Evolutionary conservation across 2,888 invertebrate species (phyloP).

Genomic region (Achlya flavicornis): DNA sequence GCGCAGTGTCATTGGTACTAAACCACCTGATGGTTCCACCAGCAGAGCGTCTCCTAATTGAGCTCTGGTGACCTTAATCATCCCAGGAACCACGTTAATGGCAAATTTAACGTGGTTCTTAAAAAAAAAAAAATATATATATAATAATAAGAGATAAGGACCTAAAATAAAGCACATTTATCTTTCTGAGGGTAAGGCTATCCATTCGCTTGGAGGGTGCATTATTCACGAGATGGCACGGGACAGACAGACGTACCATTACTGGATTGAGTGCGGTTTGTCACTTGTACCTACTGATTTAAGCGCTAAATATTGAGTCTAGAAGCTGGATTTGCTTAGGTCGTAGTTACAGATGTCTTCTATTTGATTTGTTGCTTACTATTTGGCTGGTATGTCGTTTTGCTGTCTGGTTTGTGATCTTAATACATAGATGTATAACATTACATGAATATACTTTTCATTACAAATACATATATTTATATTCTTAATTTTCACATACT

Average conservation of each 20-base stretch:
- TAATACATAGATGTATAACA: too few species aligned
- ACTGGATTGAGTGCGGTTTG: constrained; percentile 15
- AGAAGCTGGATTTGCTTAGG: neutral
- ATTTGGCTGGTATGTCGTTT: neutral
- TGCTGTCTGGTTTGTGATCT: too few species aligned
- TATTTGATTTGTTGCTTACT: neutral
- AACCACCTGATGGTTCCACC: too few species aligned
- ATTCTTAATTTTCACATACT: too few species aligned
- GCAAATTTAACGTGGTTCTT: too few species aligned
- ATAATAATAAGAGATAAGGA: too few species aligned
- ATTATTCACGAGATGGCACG: constrained; percentile 11
- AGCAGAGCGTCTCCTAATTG: too few species aligned
- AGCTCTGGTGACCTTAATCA: too few species aligned
- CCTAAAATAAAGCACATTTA: neutral
- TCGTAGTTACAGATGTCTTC: neutral
- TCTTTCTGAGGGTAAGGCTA: neutral
- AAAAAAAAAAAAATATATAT: too few species aligned
- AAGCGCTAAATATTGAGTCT: neutral
- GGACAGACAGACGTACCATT: constrained; percentile 12
- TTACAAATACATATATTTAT: too few species aligned
- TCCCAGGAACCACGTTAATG: neutral
- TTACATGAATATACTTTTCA: too few species aligned
- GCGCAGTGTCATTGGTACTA: too few species aligned
- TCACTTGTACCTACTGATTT: constrained; percentile 8
- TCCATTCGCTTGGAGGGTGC: neutral